These are phyloP conservation scores for Microchirus variegatus DNA, from an alignment of 2,797 vertebrate genomes.

Conservation along the genomic window DNA sequence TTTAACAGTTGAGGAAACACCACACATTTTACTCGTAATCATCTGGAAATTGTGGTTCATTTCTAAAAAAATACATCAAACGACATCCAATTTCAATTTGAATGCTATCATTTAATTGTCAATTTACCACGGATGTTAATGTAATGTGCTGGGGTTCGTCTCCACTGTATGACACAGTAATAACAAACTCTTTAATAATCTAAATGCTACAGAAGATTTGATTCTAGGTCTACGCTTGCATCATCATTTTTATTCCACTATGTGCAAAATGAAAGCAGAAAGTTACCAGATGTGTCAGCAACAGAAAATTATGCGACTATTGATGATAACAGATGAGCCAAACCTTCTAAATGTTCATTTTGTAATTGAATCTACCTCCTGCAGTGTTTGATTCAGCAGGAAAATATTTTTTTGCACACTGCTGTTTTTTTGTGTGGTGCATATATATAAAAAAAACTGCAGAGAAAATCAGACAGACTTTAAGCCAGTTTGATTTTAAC, in stretches of 20 bases:
- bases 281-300: conserved; percentile 18
- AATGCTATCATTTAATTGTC: too few species aligned
- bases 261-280: conserved; percentile 13
- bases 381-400: conserved; percentile 3
- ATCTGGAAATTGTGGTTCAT: neutral
- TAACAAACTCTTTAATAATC: too few species aligned
- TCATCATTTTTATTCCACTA: neutral
- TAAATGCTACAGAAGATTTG: too few species aligned
- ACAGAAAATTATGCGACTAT: conserved; percentile 12
- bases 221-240: too few species aligned
- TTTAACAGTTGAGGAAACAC: too few species aligned
- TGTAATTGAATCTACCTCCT: conserved; percentile 10
- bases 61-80: too few species aligned
- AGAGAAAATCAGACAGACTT: conserved; percentile 1
- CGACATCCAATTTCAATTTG: neutral
- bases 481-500: conserved; percentile 3
- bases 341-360: neutral
- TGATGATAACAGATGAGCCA: conserved; percentile 14
- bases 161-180: neutral
- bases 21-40: neutral
- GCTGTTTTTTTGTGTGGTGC: neutral
- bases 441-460: conserved; percentile 29
- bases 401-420: conserved; percentile 2
- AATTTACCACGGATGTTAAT: neutral
- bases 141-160: neutral